Conservation (phyloP, 1,140 invertebrate species). For the Macrosteles quadrilineatus region DNA sequence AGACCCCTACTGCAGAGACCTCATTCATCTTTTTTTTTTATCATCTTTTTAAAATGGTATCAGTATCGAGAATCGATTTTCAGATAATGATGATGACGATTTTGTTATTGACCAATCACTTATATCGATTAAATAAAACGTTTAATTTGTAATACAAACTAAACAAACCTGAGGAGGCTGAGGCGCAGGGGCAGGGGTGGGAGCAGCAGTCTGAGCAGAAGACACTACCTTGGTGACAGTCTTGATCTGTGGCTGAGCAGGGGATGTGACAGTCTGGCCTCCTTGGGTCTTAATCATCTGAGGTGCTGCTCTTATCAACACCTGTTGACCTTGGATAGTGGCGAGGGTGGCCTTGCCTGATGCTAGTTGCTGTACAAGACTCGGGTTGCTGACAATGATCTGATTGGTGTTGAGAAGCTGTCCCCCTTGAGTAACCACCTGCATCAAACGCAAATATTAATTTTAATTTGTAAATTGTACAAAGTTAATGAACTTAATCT, state of each 20-base stretch:
- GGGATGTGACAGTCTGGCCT: not conserved
- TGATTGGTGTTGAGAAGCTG: slow-evolving; percentile 57
- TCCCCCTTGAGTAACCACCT: slow-evolving; percentile 54
- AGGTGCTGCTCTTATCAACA: slow-evolving; percentile 66
- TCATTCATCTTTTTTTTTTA: no score
- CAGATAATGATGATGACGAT: no score
- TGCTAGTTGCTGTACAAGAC: slow-evolving; percentile 72
- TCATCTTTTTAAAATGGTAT: no score
- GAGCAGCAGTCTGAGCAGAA: not conserved
- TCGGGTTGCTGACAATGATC: slow-evolving; percentile 73
- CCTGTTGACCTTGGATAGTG: slow-evolving; percentile 80
- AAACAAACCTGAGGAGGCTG: slow-evolving; percentile 8
- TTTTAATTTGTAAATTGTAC: slow-evolving; percentile 30
- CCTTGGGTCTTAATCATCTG: slow-evolving; percentile 3
- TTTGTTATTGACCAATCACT: no score
- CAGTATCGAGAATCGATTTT: no score
- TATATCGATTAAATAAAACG: no score
- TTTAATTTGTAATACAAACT: no score
- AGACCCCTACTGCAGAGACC: no score
- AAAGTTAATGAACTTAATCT: no score
- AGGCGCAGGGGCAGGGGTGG: not conserved
- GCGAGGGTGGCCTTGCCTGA: slow-evolving; percentile 73
- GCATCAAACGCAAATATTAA: slow-evolving; percentile 38
- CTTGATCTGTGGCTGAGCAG: not conserved
- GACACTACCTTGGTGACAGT: slow-evolving; percentile 12